Base-by-base conservation (phyloP, 2,888 invertebrate species). In the Orchesellides sinensis region DNA sequence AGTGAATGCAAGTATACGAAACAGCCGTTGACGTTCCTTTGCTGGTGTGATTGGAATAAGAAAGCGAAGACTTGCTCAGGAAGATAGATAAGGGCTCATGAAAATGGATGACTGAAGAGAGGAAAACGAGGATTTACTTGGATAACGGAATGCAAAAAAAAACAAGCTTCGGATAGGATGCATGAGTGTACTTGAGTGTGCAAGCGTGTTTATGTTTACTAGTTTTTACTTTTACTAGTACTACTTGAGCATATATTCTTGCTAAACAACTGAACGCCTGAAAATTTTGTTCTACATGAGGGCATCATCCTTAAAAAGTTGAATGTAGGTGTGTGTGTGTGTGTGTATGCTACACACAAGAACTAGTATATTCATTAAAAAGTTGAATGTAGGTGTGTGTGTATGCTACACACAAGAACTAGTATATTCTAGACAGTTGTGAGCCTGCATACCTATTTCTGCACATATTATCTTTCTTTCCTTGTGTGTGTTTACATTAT, bases 11-110 rank as follows among this genome's bases (percentile, higher is more conserved):
- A 74, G 17, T 68, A 35, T 17, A 40, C 21, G 32, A 54, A 32
- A 23, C 25, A 27, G 27, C 32, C 40, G 59, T 59, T 63, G 63
- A 74, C 73, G 63, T 63, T 59, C 68, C 17, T 21, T 52, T 61
- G 23, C 65, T 72, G 65, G 52, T 79, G 79, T 79, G 79, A 79
- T 79, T 70, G 47, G 79, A 79, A 79, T 79, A 61, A 35, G 35
- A 69, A 52, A 61, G 45, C 8, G 19, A 61, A 78, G 25, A 25
- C 73, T 73, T 49, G 40, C 65, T 27, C 54, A 70, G 25, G 27
- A 70, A 73, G 72, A 73, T 66, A 72, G 72, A 80, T 80, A 80
- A 80, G 80, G 66, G 65, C 80, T 80, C 73, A 80, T 80, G 72
- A 80, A 73, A 80, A 73, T 80, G 80, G 80, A 73, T 80, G 73